Evolutionary conservation across 2,113 vertebrate genomes (phyloP).

Genomic region (Penelope pileata): DNA sequence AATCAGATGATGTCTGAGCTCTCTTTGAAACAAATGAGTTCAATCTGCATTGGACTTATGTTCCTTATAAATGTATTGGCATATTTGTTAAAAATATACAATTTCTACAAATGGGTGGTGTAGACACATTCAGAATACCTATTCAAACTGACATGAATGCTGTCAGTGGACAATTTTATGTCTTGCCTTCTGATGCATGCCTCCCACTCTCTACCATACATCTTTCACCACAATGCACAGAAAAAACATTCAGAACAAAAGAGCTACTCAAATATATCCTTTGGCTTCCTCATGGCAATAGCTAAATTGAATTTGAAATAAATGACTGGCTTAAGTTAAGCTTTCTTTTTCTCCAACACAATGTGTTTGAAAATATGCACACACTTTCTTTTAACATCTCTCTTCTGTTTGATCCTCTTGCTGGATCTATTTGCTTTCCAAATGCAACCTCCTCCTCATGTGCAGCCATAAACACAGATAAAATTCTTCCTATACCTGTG

Average conservation of each 20-base stretch:
- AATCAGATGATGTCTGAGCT: not conserved
- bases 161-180: not conserved
- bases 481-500: not conserved
- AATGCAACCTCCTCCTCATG: not conserved
- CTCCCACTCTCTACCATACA: not conserved
- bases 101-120: not conserved
- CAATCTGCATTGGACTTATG: not conserved
- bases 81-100: not conserved
- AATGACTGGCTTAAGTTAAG: not conserved
- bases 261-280: not conserved
- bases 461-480: not conserved
- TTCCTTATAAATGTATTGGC: not conserved
- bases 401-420: not conserved
- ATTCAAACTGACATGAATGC: not conserved
- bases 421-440: not conserved
- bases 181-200: not conserved
- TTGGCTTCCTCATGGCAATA: not conserved
- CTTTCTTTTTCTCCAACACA: not conserved
- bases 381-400: not conserved
- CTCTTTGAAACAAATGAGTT: not conserved
- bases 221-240: not conserved
- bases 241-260: not conserved
- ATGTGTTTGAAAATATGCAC: not conserved
- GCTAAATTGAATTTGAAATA: not conserved
- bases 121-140: not conserved